Evolutionary conservation across 2,888 invertebrate species (phyloP), one percentile per base, ranked within the genome.

Genomic region (Tigriopus californicus): DNA sequence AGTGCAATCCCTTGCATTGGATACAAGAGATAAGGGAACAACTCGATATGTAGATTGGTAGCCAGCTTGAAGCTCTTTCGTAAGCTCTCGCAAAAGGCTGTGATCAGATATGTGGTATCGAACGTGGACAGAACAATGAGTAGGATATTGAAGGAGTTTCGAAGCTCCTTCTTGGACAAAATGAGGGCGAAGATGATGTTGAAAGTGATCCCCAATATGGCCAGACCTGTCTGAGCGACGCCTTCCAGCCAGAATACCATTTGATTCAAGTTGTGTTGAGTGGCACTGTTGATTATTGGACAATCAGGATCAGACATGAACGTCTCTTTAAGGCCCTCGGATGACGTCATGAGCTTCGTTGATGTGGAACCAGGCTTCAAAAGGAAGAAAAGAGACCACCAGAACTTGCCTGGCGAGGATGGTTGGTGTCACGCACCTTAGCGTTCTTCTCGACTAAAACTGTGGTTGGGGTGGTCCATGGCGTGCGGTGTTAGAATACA

Each of bases 211-310:
- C 52, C 52, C 24, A 52, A 52, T 24, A 52, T 24, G 10, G 52
- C 52, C 8, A 52, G 33, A 52, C 24, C 8, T 11, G 52, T 52
- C 24, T 52, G 52, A 18, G 33, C 12, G 8, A 52, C 52, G 10
- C 52, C 52, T 52, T 52, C 25, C 11, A 52, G 13, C 52, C 52
- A 52, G 22, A 52, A 52, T 13, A 33, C 52, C 10, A 52, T 22
- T 18, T 40, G 25, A 18, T 52, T 40, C 20, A 52, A 24, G 33
- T 25, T 18, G 22, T 22, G 10, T 25, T 52, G 52, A 20, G 15
- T 52, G 15, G 18, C 33, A 15, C 33, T 52, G 24, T 24, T 15
- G 15, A 52, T 22, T 18, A 33, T 40, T 24, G 52, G 52, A 25
- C 52, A 52, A 20, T 52, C 52, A 5, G 8, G 33, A 33, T 33